These are phyloP conservation scores for Egretta garzetta DNA, from an alignment of 2,113 vertebrate species.

Conservation along the genomic window DNA sequence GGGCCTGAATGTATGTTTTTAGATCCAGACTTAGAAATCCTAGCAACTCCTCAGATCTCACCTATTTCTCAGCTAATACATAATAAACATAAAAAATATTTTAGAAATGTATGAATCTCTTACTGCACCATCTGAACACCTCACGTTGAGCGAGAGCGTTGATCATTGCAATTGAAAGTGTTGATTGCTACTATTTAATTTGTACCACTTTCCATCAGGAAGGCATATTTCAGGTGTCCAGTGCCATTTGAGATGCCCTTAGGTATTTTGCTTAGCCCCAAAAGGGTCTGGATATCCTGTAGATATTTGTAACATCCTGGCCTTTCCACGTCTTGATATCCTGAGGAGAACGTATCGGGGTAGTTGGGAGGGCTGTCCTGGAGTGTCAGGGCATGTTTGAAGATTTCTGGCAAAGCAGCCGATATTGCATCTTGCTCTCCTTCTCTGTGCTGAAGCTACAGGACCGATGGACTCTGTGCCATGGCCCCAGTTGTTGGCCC, in stretches of 20 bases:
- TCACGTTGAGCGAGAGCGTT: background rate
- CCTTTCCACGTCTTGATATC: background rate
- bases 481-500: accelerated
- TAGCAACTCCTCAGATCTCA: background rate
- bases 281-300: background rate
- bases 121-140: background rate
- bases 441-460: background rate
- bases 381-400: background rate
- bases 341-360: background rate
- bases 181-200: background rate
- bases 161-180: background rate
- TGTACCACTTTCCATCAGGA: background rate
- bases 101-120: background rate
- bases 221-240: background rate
- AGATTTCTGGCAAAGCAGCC: background rate
- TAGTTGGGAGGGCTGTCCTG: background rate
- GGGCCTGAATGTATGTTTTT: background rate
- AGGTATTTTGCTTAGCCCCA: background rate
- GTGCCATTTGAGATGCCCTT: background rate
- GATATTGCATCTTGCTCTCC: background rate
- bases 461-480: background rate
- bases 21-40: background rate
- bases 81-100: background rate
- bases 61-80: background rate
- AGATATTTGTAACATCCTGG: background rate